Conservation (phyloP, 2,797 vertebrate genomes). For the Melanotaenia maccullochi region DNA sequence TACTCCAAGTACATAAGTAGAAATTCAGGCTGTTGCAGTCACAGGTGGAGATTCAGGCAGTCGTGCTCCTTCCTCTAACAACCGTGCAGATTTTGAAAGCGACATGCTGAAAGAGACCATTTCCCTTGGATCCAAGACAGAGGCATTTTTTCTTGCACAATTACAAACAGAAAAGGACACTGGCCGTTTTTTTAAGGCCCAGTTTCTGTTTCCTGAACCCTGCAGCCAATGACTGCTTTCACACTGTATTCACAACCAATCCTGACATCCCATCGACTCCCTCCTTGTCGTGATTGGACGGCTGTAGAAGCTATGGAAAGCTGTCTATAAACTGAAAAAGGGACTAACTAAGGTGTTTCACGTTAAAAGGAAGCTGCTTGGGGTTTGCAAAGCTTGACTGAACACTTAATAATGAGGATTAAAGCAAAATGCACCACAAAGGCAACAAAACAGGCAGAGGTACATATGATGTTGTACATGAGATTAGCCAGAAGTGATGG, state of each 20-base stretch:
- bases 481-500: constrained; percentile 41
- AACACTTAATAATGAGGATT: constrained; percentile 51
- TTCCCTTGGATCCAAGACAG: constrained; percentile 73
- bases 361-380: constrained; percentile 38
- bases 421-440: constrained; percentile 47
- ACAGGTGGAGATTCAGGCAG: constrained; percentile 29
- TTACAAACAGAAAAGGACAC: constrained; percentile 67
- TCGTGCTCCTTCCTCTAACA: constrained; percentile 37
- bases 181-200: constrained; percentile 60
- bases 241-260: constrained; percentile 54
- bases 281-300: constrained; percentile 53
- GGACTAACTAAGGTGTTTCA: constrained; percentile 39
- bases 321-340: constrained; percentile 48
- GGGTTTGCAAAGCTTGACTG: constrained; percentile 47
- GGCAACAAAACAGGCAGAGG: constrained; percentile 38
- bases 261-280: constrained; percentile 44
- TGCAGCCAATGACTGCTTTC: constrained; percentile 52
- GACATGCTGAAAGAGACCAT: constrained; percentile 41
- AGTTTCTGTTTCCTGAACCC: constrained; percentile 65
- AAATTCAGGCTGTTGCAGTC: constrained; percentile 36
- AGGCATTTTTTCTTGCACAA: constrained; percentile 80
- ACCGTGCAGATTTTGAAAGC: constrained; percentile 41
- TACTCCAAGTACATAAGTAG: constrained; percentile 50
- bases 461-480: constrained; percentile 27
- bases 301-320: constrained; percentile 41